Conservation (phyloP, 2,113 vertebrate genomes). For the Mugil cephalus region DNA sequence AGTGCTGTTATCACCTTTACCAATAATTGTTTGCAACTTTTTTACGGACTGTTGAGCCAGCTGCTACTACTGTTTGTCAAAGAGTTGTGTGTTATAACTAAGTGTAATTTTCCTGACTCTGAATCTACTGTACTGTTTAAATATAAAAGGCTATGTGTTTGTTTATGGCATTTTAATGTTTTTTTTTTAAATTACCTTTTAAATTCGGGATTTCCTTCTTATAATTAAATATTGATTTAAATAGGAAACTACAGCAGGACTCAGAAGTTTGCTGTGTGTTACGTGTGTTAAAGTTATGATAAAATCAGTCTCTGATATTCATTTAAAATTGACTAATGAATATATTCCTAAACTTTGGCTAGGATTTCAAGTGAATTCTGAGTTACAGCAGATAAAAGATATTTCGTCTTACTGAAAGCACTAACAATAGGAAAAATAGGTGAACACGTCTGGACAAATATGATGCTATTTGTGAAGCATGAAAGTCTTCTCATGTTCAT, state of each 20-base stretch:
- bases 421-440: too few species aligned
- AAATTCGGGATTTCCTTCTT: neutral
- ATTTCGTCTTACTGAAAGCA: too few species aligned
- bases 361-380: neutral
- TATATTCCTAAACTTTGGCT: neutral
- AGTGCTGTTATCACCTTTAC: neutral
- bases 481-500: too few species aligned
- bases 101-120: neutral
- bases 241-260: neutral
- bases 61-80: slow-evolving; percentile 12
- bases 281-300: too few species aligned
- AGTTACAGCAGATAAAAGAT: too few species aligned
- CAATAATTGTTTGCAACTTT: neutral
- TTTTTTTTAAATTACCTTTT: neutral
- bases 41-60: slow-evolving; percentile 6
- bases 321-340: neutral
- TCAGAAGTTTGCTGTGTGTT: too few species aligned
- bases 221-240: neutral
- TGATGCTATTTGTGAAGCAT: too few species aligned
- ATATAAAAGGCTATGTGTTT: slow-evolving; percentile 18
- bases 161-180: neutral
- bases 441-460: too few species aligned
- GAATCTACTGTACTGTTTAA: slow-evolving; percentile 12
- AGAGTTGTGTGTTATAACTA: neutral
- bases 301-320: neutral